Evolutionary conservation across 1,140 invertebrate species (phyloP), one percentile per base, ranked within the genome.

Genomic region (Venustaconcha ellipsiformis): DNA sequence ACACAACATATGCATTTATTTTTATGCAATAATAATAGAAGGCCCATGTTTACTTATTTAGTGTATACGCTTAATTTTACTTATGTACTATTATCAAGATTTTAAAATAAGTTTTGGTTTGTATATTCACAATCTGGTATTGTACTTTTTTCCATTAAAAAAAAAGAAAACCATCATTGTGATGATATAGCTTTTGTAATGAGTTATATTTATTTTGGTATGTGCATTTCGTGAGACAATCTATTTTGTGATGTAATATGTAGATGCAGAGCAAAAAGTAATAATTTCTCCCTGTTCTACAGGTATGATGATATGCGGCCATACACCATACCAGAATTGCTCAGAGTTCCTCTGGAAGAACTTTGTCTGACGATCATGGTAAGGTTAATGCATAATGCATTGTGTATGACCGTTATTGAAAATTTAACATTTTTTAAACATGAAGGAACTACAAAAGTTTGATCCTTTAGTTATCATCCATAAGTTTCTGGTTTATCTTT

Each of bases 321-420:
- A 14, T 87, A 81, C 70, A 82, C 84, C 58, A 71, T 85, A 15
- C 88, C 88, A 63, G 88, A 89, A 71, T 77, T 89, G 57, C 77
- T 88, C 57, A 67, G 88, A 26, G 86, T 88, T 14, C 86, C 87
- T 12, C 72, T 89, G n/a, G 87, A 89, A 78, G 86, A 88, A 76
- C 77, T 88, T 1, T 89, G 87, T 79, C 74, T 89, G 14, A 85
- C 85, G 67, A 88, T 89, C n/a, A 88, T 88, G 88, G 88, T 87
- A 67, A 72, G 70, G 17, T 18, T 18, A 48, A 13, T 13, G n/a
- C 63, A 18, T 26, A 20, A 62, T 18, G 18, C 59, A n/a, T 0
- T 62, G 18, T 4, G 12, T 8, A 6, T n/a, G 0, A 1, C 6
- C 59, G 12, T 12, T 62, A 62, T 12, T 62, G 18, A 8, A 62